A percentile compares a stretch with the other conserved stretches of the same genome.
Conservation (phyloP, 2,113 vertebrate species). For the Indicator indicator region DNA sequence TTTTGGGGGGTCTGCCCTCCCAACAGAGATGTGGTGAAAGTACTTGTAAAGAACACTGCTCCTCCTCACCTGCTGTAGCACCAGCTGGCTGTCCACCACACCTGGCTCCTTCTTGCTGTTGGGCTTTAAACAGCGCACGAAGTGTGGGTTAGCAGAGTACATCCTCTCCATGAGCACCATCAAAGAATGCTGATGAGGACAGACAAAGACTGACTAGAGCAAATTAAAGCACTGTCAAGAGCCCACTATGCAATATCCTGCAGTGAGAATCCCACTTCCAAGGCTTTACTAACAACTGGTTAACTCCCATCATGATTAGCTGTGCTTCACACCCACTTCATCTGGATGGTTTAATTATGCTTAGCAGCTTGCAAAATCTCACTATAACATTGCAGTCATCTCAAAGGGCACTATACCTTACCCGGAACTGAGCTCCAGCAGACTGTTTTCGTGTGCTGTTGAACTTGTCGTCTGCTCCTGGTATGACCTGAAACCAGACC, state of each 20-base stretch:
- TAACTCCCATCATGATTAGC: not conserved
- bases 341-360: not conserved
- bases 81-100: conserved; percentile 67
- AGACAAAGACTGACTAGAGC: not conserved
- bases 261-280: not conserved
- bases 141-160: conserved; percentile 79
- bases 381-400: not conserved
- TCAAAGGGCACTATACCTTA: not conserved
- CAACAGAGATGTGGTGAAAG: not conserved
- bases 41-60: not conserved
- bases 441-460: conserved; percentile 80
- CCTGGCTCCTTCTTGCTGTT: conserved; percentile 74
- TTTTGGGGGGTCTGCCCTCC: not conserved
- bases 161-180: conserved; percentile 80
- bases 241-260: rapidly evolving
- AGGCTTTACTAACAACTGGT: not conserved
- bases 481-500: conserved; percentile 17
- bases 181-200: conserved; percentile 74
- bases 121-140: conserved; percentile 82
- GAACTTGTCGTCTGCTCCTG: conserved; percentile 69
- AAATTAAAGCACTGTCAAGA: not conserved
- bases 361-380: not conserved
- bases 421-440: conserved; percentile 81
- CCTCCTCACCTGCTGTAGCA: conserved; percentile 77
- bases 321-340: not conserved